Percentiles rank a stretch among this genome's conserved stretches.
These are phyloP conservation scores for Okapia johnstoni DNA, from an alignment of 2,113 vertebrate species.

Conservation along the genomic window DNA sequence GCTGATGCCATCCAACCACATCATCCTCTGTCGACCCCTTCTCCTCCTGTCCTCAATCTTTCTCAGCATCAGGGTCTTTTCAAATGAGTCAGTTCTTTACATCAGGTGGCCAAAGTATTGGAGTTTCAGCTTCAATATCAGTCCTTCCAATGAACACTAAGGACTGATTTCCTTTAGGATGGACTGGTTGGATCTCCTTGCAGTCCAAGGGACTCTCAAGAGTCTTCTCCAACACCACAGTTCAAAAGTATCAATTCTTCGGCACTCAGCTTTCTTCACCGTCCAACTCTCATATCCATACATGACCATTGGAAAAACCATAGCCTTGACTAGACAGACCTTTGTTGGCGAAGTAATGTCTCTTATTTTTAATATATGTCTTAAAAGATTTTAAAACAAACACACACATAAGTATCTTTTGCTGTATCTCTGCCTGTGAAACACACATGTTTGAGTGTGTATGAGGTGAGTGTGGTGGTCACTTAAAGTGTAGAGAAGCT, in stretches of 20 bases:
- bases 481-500: background rate
- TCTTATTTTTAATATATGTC: background rate
- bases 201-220: background rate
- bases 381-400: background rate
- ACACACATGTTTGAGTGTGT: background rate
- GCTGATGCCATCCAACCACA: background rate
- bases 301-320: background rate
- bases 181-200: background rate
- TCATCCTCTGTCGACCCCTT: background rate
- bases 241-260: background rate
- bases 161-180: background rate
- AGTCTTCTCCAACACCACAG: background rate
- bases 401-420: fast-evolving
- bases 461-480: background rate
- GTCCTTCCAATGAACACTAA: background rate
- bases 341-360: background rate
- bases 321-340: background rate
- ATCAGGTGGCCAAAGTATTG: background rate
- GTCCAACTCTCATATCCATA: background rate
- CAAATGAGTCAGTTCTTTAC: background rate
- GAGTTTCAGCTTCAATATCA: background rate
- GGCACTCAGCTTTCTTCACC: fast-evolving
- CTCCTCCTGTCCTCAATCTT: background rate
- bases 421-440: background rate
- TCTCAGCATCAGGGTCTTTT: background rate